Evolutionary conservation across 2,888 invertebrate species (phyloP), one percentile per base, ranked within the genome.

Genomic region (Dryadula phaetusa): DNA sequence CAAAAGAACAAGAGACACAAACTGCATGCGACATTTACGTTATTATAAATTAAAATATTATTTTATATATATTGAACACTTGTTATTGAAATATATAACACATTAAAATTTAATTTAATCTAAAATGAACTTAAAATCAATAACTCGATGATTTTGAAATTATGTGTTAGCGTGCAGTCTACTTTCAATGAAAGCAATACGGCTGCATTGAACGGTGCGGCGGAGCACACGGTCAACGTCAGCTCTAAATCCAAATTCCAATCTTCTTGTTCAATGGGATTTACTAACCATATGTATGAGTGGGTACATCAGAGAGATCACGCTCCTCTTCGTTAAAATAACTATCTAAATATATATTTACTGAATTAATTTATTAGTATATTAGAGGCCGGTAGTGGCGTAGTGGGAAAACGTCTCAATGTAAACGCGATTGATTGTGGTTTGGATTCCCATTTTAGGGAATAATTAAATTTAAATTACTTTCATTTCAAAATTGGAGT

Each of bases 191-290:
- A 49, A 56, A 63, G 47, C 37, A 34, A 53, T 54, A 34, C 40
- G 58, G 47, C 72, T 74, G 77, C 76, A 79, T 78, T 74, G 77
- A 78, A 76, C 69, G 76, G 52, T 74, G 74, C 25, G 32, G 28
- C 74, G 78, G 79, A 81, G 78, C 79, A 76, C 75, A 77, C 77
- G 77, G 77, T 76, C 78, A 75, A 75, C 69, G 71, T 67, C 66
- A 74, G 72, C 69, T 67, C 70, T 73, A 76, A 77, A 77, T 77
- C 75, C 76, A 72, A 76, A 82, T 79, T 82, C 76, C 80, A 81
- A 82, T 82, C 78, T 77, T 74, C 71, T 63, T 71, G 73, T 73
- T 78, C 77, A 81, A 82, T 79, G 72, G 75, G 74, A 76, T 78
- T 68, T 63, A 60, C 54, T 52, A 63, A 58, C 68, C 53, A 67